Evolutionary conservation across 2,888 invertebrate genomes (phyloP).

Genomic region (Drosophila antonietae): DNA sequence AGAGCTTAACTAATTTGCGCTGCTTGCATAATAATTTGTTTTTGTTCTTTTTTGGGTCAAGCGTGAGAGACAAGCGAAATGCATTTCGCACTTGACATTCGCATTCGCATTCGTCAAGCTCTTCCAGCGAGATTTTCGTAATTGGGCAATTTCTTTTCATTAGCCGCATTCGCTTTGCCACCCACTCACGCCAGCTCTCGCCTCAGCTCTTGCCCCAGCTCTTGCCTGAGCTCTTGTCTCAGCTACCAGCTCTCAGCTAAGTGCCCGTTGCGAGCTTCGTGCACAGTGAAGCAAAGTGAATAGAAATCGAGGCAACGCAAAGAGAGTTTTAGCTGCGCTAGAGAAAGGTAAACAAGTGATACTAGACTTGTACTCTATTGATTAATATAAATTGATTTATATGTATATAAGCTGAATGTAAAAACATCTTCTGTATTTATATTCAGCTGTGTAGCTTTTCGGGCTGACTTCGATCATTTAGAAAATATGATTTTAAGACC

Average conservation of each 20-base stretch:
- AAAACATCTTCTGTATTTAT: too few relatives aligned
- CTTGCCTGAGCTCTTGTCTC: too few relatives aligned
- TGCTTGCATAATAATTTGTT: constrained; percentile 1
- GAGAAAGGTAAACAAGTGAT: not conserved
- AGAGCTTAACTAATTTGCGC: constrained; percentile 1
- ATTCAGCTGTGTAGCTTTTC: too few relatives aligned
- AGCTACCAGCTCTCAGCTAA: not conserved
- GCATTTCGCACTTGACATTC: constrained; percentile 17
- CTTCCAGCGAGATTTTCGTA: constrained; percentile 13
- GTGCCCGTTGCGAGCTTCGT: constrained; percentile 6
- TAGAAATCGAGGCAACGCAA: not conserved
- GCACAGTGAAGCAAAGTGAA: constrained; percentile 32
- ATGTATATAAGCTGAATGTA: too few relatives aligned
- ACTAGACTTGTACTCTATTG: too few relatives aligned
- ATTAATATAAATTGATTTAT: too few relatives aligned
- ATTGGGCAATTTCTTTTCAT: constrained; percentile 52
- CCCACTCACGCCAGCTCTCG: constrained; percentile 27
- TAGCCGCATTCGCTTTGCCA: constrained; percentile 37
- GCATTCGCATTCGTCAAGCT: constrained; percentile 16
- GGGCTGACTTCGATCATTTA: too few relatives aligned
- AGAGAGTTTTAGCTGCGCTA: not conserved
- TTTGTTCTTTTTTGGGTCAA: constrained; percentile 28
- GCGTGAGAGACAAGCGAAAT: constrained; percentile 14
- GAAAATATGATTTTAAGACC: too few relatives aligned
- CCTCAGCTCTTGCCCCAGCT: not conserved